Evolutionary conservation across 1,140 invertebrate genomes (phyloP).

Genomic region (Hycleus phaleratus): DNA sequence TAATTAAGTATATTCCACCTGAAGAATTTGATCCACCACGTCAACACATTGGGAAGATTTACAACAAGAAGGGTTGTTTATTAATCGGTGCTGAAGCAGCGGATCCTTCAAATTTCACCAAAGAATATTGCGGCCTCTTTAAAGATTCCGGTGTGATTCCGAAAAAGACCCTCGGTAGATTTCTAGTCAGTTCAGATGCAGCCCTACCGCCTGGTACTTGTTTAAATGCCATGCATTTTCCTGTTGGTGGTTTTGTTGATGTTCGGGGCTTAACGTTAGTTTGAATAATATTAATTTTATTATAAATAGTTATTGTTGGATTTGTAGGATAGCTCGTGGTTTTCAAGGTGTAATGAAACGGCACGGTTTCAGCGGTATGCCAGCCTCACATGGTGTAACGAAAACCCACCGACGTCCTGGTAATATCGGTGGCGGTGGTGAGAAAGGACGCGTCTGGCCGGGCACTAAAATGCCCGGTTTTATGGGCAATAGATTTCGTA

Average conservation of each 20-base stretch:
- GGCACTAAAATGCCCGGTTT: slow-evolving; percentile 96
- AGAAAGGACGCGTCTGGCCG: slow-evolving; percentile 81
- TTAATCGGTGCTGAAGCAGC: slow-evolving; percentile 83
- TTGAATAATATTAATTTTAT: slow-evolving; percentile 1
- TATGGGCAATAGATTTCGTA: slow-evolving; percentile 82
- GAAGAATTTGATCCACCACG: slow-evolving; percentile 61
- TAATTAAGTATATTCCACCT: slow-evolving; percentile 84
- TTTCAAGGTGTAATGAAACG: slow-evolving; percentile 98
- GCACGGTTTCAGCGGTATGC: slow-evolving; percentile 92
- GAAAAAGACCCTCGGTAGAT: slow-evolving; percentile 75
- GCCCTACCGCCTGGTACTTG: slow-evolving; percentile 83
- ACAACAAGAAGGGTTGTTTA: slow-evolving; percentile 57
- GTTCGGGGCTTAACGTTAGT: slow-evolving; percentile 86
- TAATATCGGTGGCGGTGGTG: slow-evolving; percentile 77
- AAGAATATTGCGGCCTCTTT: slow-evolving; percentile 86
- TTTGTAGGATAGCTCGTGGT: slow-evolving; percentile 76
- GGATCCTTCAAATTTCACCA: slow-evolving; percentile 81
- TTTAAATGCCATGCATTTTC: slow-evolving; percentile 82
- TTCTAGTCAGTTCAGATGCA: slow-evolving; percentile 80
- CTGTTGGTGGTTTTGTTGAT: slow-evolving; percentile 86
- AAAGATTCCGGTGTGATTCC: slow-evolving; percentile 78
- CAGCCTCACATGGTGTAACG: slow-evolving; percentile 84
- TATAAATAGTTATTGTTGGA: slow-evolving; percentile 8
- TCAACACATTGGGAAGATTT: slow-evolving; percentile 38
- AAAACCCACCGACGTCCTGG: slow-evolving; percentile 92